These are phyloP conservation scores for Spinus pinus DNA, from an alignment of 2,797 vertebrate genomes.

Conservation along the genomic window DNA sequence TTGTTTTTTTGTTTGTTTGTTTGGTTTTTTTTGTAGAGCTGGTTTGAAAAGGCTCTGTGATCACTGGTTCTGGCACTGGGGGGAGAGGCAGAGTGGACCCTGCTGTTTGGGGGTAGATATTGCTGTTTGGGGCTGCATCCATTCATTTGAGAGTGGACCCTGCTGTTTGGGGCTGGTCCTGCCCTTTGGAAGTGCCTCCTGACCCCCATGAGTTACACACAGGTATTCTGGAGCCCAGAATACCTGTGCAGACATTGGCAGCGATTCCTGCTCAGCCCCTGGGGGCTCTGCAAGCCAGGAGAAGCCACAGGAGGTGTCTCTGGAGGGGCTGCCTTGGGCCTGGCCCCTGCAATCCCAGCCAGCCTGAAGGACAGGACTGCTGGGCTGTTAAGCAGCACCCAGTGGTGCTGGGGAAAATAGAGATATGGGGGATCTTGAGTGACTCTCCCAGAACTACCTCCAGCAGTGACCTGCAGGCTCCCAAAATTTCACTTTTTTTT, in stretches of 20 bases:
- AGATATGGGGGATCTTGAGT: background rate
- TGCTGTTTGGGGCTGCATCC: background rate
- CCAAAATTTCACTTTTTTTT: background rate
- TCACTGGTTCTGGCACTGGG: background rate
- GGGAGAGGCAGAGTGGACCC: background rate
- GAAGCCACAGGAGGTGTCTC: background rate
- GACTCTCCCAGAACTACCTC: background rate
- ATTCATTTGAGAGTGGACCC: background rate
- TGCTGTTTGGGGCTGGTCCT: background rate
- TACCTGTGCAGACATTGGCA: background rate
- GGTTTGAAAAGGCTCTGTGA: background rate
- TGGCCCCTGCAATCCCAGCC: background rate
- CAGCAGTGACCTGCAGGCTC: background rate
- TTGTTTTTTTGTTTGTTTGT: no score
- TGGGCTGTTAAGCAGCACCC: background rate
- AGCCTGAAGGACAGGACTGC: background rate
- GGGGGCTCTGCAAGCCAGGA: background rate
- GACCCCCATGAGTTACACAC: accelerated
- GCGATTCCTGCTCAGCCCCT: background rate
- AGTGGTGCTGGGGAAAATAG: background rate
- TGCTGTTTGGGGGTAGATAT: background rate
- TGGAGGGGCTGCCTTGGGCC: background rate
- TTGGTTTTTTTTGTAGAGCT: background rate
- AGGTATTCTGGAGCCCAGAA: background rate
- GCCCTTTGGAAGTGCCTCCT: background rate